Conservation (phyloP, 2,797 vertebrate genomes). For the Nyctalus aviator region DNA sequence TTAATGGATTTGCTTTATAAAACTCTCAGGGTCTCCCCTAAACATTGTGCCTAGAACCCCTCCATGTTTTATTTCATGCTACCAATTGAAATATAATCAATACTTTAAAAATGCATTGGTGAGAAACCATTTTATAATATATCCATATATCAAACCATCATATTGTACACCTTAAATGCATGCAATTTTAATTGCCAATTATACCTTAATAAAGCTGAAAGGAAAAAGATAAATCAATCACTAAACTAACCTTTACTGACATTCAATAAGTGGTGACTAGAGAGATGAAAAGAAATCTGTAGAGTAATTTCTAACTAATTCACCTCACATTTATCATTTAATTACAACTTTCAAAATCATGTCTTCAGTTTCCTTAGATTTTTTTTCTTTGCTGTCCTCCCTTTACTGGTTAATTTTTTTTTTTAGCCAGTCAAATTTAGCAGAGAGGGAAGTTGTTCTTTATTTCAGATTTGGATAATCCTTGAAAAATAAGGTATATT, state of each 20-base stretch:
- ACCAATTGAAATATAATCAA: neutral
- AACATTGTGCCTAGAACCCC: neutral
- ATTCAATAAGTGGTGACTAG: neutral
- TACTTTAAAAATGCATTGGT: neutral
- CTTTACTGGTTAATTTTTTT: neutral
- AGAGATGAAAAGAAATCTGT: neutral
- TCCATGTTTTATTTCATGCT: neutral
- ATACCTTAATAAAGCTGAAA: neutral
- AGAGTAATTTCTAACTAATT: neutral
- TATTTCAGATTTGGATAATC: neutral
- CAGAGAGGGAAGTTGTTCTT: neutral
- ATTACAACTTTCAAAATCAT: neutral
- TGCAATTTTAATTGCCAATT: neutral
- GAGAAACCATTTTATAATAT: neutral
- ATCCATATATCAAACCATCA: neutral
- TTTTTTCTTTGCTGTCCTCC: neutral
- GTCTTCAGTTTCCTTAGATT: neutral
- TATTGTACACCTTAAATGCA: neutral
- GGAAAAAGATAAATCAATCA: neutral
- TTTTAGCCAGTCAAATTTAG: neutral
- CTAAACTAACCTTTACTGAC: neutral
- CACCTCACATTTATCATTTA: neutral
- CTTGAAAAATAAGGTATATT: neutral
- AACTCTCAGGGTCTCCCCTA: neutral
- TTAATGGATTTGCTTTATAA: neutral